A percentile compares a stretch with the other conserved stretches of the same genome.
phyloP scores from a whole-genome alignment of 2,113 vertebrate species.

The Lamprotornis superbus region DNA sequence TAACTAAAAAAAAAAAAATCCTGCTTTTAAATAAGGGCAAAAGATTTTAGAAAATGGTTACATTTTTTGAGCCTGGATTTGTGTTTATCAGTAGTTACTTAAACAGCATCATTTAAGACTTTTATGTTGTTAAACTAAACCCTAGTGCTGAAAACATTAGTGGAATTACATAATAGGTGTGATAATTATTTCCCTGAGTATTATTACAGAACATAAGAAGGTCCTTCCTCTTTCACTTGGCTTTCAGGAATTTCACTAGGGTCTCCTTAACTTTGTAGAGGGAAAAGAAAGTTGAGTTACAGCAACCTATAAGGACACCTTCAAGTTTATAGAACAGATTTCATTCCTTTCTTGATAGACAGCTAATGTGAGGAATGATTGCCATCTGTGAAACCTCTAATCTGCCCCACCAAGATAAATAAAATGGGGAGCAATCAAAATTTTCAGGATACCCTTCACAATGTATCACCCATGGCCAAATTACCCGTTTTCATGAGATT shows the following conservation, averaged over 20 bases:
- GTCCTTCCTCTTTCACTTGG: neutral
- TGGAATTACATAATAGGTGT: neutral
- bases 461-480: slow-evolving; percentile 11
- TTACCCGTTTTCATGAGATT: slow-evolving; percentile 33
- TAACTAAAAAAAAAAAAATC: neutral
- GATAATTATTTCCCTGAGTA: neutral
- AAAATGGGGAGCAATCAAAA: neutral
- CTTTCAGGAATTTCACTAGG: neutral
- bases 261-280: neutral
- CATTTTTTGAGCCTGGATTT: neutral
- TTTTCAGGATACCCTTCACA: slow-evolving; percentile 25
- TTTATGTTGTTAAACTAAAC: neutral
- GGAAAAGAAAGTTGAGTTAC: slow-evolving; percentile 9
- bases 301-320: slow-evolving; percentile 35
- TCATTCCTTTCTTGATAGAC: neutral
- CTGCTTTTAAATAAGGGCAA: neutral
- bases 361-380: slow-evolving; percentile 14
- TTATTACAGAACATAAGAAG: neutral
- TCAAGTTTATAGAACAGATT: slow-evolving; percentile 23
- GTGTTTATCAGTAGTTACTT: neutral
- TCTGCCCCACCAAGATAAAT: slow-evolving; percentile 41
- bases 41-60: neutral
- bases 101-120: neutral
- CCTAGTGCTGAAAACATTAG: neutral
- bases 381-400: slow-evolving; percentile 22